A percentile compares a stretch with the other conserved stretches of the same genome.
Conservation (phyloP, 2,888 invertebrate genomes). For the Salpingus planirostris region DNA sequence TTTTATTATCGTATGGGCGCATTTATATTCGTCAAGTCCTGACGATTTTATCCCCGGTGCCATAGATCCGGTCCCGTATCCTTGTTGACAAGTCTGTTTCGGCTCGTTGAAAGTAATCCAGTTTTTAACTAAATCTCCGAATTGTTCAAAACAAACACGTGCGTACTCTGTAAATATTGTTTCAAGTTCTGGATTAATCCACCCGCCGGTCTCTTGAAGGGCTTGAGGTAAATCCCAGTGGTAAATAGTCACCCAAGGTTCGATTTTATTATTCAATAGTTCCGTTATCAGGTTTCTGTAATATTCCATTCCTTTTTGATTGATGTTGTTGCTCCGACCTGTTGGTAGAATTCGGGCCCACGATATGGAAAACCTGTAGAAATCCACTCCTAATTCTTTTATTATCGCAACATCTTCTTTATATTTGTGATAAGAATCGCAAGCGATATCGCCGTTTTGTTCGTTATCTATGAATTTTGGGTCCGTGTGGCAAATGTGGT, state of each 20-base stretch:
- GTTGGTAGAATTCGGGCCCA: conserved; percentile 44
- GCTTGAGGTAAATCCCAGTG: conserved; percentile 32
- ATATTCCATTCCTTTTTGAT: conserved; percentile 59
- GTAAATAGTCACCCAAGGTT: conserved; percentile 47
- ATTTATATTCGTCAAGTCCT: conserved; percentile 3
- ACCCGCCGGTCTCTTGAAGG: conserved; percentile 13
- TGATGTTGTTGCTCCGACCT: conserved; percentile 52
- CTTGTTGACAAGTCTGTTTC: conserved; percentile 4
- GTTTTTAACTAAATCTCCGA: conserved; percentile 23
- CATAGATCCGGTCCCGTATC: conserved; percentile 4
- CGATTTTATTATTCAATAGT: background rate
- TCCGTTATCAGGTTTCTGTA: conserved; percentile 42
- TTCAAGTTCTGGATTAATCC: conserved; percentile 7
- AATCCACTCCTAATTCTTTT: conserved; percentile 46
- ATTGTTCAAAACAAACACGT: conserved; percentile 4
- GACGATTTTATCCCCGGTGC: conserved; percentile 2
- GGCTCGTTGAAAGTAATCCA: conserved; percentile 47
- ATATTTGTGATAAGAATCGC: conserved; percentile 58
- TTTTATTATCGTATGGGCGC: conserved; percentile 4
- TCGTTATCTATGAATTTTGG: conserved; percentile 36
- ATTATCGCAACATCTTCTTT: conserved; percentile 52
- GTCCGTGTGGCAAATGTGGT: background rate
- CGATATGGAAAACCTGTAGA: conserved; percentile 41
- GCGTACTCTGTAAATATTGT: conserved; percentile 5
- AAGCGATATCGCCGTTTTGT: conserved; percentile 45